Percentiles rank a stretch among this genome's conserved stretches.
Conservation (phyloP, 2,888 invertebrate genomes). For the Temnothorax rugatulus region DNA sequence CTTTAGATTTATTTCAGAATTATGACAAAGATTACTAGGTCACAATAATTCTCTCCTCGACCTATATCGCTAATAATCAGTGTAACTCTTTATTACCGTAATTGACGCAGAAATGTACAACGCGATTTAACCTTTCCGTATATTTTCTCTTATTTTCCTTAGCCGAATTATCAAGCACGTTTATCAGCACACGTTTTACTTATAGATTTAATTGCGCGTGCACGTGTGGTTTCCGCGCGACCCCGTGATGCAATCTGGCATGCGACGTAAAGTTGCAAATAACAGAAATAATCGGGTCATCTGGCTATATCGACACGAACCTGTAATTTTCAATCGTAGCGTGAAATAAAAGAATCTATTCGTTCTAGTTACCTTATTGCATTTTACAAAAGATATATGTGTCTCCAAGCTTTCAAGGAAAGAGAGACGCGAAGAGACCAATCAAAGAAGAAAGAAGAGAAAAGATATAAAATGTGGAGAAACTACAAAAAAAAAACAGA, state of each 20-base stretch:
- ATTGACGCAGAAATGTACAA: conserved; percentile 11
- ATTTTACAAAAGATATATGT: neutral
- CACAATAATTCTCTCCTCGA: conserved; percentile 21
- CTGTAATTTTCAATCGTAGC: conserved; percentile 10
- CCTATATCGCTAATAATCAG: conserved; percentile 27
- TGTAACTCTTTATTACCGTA: neutral
- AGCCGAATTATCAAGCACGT: conserved; percentile 25
- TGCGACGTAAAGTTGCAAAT: conserved; percentile 18
- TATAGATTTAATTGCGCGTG: conserved; percentile 31
- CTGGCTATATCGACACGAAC: conserved; percentile 15
- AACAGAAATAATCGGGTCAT: conserved; percentile 37
- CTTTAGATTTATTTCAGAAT: conserved; percentile 6
- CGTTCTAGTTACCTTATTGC: neutral
- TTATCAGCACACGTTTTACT: neutral
- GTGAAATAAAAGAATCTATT: conserved; percentile 28
- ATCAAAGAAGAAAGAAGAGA: no score
- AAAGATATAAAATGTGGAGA: neutral
- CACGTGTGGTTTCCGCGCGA: conserved; percentile 10
- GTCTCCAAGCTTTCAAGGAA: neutral
- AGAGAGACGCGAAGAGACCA: neutral
- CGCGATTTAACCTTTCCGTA: neutral
- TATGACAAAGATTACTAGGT: neutral
- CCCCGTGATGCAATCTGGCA: conserved; percentile 33
- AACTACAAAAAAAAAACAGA: neutral
- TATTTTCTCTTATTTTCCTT: neutral